Evolutionary conservation across 2,113 vertebrate species (phyloP), one percentile per base, ranked within the genome.

Genomic region (Pelmatolapia mariae): DNA sequence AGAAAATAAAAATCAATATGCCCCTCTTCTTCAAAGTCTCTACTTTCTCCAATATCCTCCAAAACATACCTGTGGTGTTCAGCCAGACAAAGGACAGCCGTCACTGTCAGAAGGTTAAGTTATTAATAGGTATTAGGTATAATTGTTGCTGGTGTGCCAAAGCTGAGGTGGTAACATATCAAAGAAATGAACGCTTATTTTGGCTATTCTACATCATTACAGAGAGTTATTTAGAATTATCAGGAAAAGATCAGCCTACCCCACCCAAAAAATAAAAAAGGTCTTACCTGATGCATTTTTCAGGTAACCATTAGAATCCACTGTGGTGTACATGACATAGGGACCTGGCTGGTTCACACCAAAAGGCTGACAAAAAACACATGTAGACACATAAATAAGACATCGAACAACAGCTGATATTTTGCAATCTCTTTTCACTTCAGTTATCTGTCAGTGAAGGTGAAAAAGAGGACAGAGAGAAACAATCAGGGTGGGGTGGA

Each of bases 291-390:
- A 99, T 22, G 98, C 97, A 4, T 99, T 99, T 94, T 99, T 99
- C 90, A 97, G 95, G 91, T 98, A 97, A 18, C 98, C 98, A 22
- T 98, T 99, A 57, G 98, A 98, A 93, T 99, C 98, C 80, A 97
- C 97, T 2, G 99, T 98, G 56, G 97, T 99, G 93, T 99, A 99
- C 98, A 96, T 98, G 95, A 99, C 98, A 81, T 99, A 99, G 15
- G 99, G 98, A 57, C 99, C 99, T 8, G 99, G 99, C 86, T 99
- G 99, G 90, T 99, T 99, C 36, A 99, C 98, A 87, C 99, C 99
- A 29, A 98, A 99, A 50, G 98, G 98, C 98, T 99, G 93, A 11
- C 91, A 90, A 31, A 85, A 86, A 22, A 90, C 53, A 93, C n/a
- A 90, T 2, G 29, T 9, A 86, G 45, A 81, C 18, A 87, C 11